Base-by-base conservation (phyloP, 2,888 invertebrate species). In the Eremobia ochroleuca region DNA sequence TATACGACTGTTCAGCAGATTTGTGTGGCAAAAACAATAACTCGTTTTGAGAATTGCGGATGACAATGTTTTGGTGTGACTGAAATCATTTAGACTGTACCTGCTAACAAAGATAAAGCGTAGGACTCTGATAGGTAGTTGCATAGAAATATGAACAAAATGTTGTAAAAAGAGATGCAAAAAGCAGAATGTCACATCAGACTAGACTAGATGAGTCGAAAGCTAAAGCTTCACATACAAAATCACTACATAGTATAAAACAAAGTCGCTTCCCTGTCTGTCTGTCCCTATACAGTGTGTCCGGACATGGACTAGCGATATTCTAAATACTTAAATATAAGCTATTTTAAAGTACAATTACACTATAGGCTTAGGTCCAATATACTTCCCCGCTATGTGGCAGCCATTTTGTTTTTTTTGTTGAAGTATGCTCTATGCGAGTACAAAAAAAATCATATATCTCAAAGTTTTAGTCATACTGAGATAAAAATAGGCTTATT, bases 1-100 rank as follows among this genome's bases (percentile, higher is more conserved):
- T 88, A 79, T 88, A 77, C 70, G n/a, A 73, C n/a, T 69, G 62
- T 66, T 40, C 58, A 34, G 58, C 25, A 59, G 61, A 75, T 74
- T 70, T 68, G 66, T 77, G 55, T 31, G 68, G 43, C 64, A 73
- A 82, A 74, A 77, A 76, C 75, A 52, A 67, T 55, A 58, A 13
- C 40, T 49, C 40, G 69, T 66, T 79, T 61, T 70, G 34, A 40
- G n/a, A 49, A 68, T 72, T 40, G 4, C 21, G 31, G 25, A 43
- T 59, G 28, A 55, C 5, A 31, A 66, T 31, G 49, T 70, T 40
- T 46, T 61, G 15, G 43, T 55, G 6, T 37, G 66, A 61, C 52
- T 49, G 28, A 46, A 58, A 58, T 72, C 18, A 18, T 69, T 75
- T 21, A 58, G 11, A 18, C 49, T 15, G 28, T 4, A 25, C 21